Base-by-base conservation (phyloP, 2,113 vertebrate species). In the Aptenodytes patagonicus region DNA sequence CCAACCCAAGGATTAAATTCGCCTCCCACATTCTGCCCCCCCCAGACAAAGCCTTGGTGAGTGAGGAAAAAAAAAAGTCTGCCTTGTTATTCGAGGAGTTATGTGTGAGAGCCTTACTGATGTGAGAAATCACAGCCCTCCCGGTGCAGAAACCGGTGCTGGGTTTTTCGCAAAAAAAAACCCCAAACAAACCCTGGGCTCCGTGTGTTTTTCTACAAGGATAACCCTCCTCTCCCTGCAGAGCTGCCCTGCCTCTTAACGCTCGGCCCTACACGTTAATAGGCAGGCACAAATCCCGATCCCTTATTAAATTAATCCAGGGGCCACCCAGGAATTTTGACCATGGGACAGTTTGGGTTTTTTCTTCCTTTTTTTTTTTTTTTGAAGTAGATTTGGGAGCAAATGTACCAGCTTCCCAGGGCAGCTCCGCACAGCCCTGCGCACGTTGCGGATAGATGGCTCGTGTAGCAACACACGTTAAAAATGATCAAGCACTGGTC, bases 141-240 rank as follows among this genome's bases (percentile, higher is more conserved):
- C 31, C 0, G 0, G 69, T 0, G 0, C 52, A 72, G 61, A 82
- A 85, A 92, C 34, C 1, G 2, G 32, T 34, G 26, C 52, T 0
- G 0, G 12, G 38, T 8, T 93, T 89, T 83, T 57, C 25, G 46
- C 18, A 58, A 91, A 89, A 87, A 91, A 89, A 87, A 89, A 9
- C 36, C 36, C 36, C 36, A 15, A 42, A 6, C 42, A 42, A 12
- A 3, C 34, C 66, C 22, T 6, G 6, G 19, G 31, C 38, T 82
- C 2, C 0, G 26, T 19, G 13, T 46, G 29, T 25, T 68, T 84
- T 96, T 58, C 42, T 62, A 31, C 89, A 69, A 79, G 47, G 70
- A 75, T 62, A 89, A 44, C 28, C 5, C 28, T 60, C 32, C 46
- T 55, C 78, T 71, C 65, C 34, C 81, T 1, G 7, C 73, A 70